Evolutionary conservation across 2,113 vertebrate species (phyloP).

Genomic region (Oryzias javanicus): DNA sequence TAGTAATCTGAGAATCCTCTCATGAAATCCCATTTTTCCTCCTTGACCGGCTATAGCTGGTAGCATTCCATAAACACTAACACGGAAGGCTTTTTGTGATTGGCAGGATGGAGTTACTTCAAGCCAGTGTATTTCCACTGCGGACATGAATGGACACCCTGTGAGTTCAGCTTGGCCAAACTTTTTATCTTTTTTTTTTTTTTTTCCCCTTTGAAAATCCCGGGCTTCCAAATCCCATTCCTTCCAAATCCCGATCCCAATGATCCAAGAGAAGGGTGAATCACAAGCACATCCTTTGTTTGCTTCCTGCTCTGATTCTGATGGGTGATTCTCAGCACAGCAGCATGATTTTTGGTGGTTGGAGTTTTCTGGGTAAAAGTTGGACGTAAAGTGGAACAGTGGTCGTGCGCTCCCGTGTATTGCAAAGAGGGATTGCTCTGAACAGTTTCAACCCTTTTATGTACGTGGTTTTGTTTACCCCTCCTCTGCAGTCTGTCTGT

Average conservation of each 20-base stretch:
- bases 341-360: constrained; percentile 44
- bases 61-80: constrained; percentile 24
- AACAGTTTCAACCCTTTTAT: constrained; percentile 15
- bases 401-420: constrained; percentile 23
- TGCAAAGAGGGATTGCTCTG: constrained; percentile 2
- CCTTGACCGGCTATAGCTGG: background rate
- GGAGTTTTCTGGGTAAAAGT: constrained; percentile 11
- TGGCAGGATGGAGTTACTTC: constrained; percentile 63
- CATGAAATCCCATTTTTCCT: no score
- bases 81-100: constrained; percentile 55
- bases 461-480: background rate
- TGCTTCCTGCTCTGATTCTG: constrained; percentile 7
- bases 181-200: constrained; percentile 21
- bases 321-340: constrained; percentile 24
- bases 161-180: constrained; percentile 61
- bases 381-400: constrained; percentile 17
- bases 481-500: background rate
- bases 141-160: constrained; percentile 71
- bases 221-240: constrained; percentile 24
- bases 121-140: constrained; percentile 61
- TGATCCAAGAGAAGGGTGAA: constrained; percentile 38
- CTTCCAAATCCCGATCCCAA: background rate
- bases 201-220: background rate
- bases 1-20: no score
- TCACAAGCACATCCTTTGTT: constrained; percentile 3